A percentile compares a stretch with the other conserved stretches of the same genome.
Evolutionary conservation across 2,113 vertebrate species (phyloP).

Genomic region (Carassius carassius): DNA sequence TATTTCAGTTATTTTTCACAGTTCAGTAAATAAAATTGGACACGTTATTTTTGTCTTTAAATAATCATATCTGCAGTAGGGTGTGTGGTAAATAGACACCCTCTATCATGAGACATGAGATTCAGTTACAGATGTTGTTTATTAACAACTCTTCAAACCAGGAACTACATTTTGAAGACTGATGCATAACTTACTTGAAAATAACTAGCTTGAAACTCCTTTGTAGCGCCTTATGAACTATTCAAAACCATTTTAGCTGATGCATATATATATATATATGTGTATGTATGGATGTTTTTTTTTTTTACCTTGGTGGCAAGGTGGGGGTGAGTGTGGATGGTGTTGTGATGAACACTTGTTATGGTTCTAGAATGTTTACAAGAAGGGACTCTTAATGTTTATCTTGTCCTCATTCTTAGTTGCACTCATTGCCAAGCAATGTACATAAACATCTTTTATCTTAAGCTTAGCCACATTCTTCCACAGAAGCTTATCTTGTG

Average conservation of each 20-base stretch:
- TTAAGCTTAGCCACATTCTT: background rate
- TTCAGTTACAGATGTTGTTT: background rate
- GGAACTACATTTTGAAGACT: background rate
- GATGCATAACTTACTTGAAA: background rate
- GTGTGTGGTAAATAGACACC: background rate
- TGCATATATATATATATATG: background rate
- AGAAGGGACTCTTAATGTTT: background rate
- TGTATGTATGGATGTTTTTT: no score
- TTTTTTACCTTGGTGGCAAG: no score
- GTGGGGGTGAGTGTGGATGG: background rate
- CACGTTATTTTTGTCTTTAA: background rate
- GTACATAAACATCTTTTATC: slow-evolving; percentile 4
- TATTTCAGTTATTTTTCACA: background rate
- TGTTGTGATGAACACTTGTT: background rate
- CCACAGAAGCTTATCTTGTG: background rate
- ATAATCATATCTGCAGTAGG: background rate
- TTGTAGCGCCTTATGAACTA: background rate
- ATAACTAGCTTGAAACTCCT: background rate
- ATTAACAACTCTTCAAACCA: background rate
- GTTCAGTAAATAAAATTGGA: background rate
- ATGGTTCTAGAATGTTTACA: background rate
- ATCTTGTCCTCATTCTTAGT: slow-evolving; percentile 6
- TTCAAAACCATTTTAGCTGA: background rate
- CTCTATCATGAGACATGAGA: background rate
- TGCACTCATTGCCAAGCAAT: slow-evolving; percentile 43